Conservation (phyloP, 2,888 invertebrate species). For the Melieria picta region DNA sequence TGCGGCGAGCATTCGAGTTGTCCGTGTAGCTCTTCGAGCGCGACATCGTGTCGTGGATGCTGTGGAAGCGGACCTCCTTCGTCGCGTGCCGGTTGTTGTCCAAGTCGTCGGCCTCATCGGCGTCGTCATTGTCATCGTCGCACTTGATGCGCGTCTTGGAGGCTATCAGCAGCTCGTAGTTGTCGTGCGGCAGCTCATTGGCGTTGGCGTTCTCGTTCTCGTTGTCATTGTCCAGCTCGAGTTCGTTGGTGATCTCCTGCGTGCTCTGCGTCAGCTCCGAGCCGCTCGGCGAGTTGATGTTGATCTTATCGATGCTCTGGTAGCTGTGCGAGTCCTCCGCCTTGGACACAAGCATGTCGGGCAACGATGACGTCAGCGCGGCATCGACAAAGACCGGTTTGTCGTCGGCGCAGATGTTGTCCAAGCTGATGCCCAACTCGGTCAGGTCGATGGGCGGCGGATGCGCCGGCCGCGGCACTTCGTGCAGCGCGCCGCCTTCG, state of each 20-base stretch:
- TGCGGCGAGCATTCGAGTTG: constrained; percentile 62
- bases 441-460: constrained; percentile 72
- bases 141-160: constrained; percentile 43
- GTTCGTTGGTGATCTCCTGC: constrained; percentile 61
- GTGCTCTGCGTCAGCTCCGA: constrained; percentile 64
- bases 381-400: constrained; percentile 64
- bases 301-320: constrained; percentile 64
- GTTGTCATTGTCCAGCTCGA: constrained; percentile 56
- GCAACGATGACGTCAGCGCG: constrained; percentile 70
- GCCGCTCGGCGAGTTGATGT: constrained; percentile 61
- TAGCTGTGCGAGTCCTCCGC: constrained; percentile 63
- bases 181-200: constrained; percentile 55
- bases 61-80: constrained; percentile 64
- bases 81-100: constrained; percentile 41
- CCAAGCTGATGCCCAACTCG: constrained; percentile 68
- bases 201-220: too few relatives aligned
- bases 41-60: constrained; percentile 66
- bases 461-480: constrained; percentile 68
- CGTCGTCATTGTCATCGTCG: constrained; percentile 39
- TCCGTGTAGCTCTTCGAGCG: constrained; percentile 70
- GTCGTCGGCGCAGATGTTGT: constrained; percentile 69
- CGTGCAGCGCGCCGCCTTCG: constrained; percentile 56
- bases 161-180: constrained; percentile 49
- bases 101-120: constrained; percentile 42
- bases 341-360: constrained; percentile 67